phyloP scores from a whole-genome alignment of 2,797 vertebrate genomes.

The Sternotherus odoratus region DNA sequence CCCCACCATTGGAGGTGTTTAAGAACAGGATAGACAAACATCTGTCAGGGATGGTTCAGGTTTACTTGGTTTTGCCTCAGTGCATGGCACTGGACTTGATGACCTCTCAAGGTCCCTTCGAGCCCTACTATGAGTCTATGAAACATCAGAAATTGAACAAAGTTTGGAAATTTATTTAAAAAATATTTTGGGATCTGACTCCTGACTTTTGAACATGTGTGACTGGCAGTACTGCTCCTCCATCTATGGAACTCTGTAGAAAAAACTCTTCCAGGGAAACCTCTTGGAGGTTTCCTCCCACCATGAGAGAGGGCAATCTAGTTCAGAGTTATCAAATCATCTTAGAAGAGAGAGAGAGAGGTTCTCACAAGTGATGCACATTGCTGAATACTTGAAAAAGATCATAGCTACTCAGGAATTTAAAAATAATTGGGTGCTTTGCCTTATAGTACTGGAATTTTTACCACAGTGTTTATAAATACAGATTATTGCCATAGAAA shows the following conservation, averaged over 20 bases:
- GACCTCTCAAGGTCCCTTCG: too few relatives aligned
- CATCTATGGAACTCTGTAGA: background rate
- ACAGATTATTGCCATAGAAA: conserved; percentile 49
- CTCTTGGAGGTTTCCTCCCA: background rate
- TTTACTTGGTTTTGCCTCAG: background rate
- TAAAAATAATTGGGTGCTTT: background rate
- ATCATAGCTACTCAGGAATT: background rate
- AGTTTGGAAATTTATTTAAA: background rate
- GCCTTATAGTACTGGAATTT: background rate
- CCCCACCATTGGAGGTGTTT: background rate
- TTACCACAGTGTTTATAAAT: conserved; percentile 8
- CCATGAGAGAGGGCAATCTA: background rate
- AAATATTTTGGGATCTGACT: background rate
- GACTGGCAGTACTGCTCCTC: background rate
- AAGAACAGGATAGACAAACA: background rate
- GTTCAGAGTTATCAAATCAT: background rate
- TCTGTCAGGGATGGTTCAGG: background rate
- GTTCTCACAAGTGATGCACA: background rate
- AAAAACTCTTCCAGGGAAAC: background rate
- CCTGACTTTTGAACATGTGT: background rate
- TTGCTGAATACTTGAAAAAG: background rate
- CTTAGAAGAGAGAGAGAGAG: background rate
- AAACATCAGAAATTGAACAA: background rate
- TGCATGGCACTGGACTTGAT: background rate
- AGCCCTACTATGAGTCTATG: background rate